Conservation (phyloP, 2,113 vertebrate genomes). For the Meleagris gallopavo region DNA sequence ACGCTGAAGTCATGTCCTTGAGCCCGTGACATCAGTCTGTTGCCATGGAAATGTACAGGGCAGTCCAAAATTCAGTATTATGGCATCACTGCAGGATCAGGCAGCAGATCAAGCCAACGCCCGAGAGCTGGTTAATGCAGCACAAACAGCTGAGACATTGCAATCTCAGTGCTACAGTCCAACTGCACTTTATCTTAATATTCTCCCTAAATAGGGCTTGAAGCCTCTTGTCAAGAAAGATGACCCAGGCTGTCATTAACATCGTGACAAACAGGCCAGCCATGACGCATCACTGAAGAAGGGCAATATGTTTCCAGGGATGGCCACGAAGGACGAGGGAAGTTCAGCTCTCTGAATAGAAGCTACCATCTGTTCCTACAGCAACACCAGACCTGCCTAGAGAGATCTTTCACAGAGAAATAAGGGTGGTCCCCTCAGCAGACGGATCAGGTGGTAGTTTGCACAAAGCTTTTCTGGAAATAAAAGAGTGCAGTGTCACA, state of each 20-base stretch:
- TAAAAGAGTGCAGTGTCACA: background rate
- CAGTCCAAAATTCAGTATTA: constrained; percentile 65
- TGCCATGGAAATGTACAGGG: constrained; percentile 64
- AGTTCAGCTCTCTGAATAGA: constrained; percentile 58
- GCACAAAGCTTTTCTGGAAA: background rate
- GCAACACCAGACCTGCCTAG: constrained; percentile 7
- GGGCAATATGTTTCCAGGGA: constrained; percentile 3
- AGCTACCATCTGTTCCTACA: constrained; percentile 62
- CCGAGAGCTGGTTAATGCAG: constrained; percentile 34
- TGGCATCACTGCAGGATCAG: constrained; percentile 66
- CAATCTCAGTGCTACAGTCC: background rate
- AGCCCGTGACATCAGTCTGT: constrained; percentile 76
- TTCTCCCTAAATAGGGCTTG: background rate
- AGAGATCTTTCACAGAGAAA: background rate
- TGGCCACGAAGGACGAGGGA: constrained; percentile 6
- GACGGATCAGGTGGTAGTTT: rapidly evolving
- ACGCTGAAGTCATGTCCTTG: constrained; percentile 73
- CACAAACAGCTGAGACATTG: background rate
- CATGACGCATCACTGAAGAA: background rate
- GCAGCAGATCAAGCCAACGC: constrained; percentile 21
- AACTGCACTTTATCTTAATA: background rate
- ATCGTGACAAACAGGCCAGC: background rate
- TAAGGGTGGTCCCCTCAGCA: background rate
- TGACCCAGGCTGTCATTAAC: background rate
- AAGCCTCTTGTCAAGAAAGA: background rate